Conservation (phyloP, 2,888 invertebrate species). For the Dasypogon diadema region DNA sequence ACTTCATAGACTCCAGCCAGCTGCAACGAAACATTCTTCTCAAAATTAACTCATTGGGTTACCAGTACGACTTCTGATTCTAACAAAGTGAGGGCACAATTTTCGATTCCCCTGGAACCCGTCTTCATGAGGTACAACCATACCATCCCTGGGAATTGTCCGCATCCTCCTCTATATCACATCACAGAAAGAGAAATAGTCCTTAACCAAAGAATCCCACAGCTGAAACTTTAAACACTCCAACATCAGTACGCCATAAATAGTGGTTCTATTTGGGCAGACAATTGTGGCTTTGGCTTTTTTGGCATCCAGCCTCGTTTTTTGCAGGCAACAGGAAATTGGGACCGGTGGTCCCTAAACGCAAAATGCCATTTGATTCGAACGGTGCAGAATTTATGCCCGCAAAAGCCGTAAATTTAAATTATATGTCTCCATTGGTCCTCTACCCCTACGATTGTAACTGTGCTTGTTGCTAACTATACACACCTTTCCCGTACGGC, state of each 20-base stretch:
- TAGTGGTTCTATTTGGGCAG: conserved; percentile 23
- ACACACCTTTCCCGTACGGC: neutral
- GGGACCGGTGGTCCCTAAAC: conserved; percentile 41
- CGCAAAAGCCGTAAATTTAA: conserved; percentile 43
- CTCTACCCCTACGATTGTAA: neutral
- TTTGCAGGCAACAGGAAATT: conserved; percentile 20
- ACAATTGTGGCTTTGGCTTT: conserved; percentile 16
- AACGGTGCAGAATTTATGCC: conserved; percentile 48
- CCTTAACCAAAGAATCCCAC: neutral
- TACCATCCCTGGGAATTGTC: neutral
- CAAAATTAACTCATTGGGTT: too few relatives aligned
- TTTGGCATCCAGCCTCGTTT: conserved; percentile 17
- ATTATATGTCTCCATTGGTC: conserved; percentile 41
- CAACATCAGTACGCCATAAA: conserved; percentile 32
- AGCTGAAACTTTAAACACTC: conserved; percentile 16
- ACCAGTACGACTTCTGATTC: neutral
- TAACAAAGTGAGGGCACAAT: neutral
- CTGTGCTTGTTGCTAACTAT: neutral
- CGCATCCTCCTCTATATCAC: neutral
- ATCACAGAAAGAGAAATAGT: neutral
- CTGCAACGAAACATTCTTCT: too few relatives aligned
- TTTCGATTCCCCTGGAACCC: neutral
- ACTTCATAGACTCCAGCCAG: too few relatives aligned
- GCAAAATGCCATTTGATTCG: conserved; percentile 47
- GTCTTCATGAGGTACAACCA: neutral